phyloP scores from a whole-genome alignment of 2,113 vertebrate genomes.

The Anseranas semipalmata region DNA sequence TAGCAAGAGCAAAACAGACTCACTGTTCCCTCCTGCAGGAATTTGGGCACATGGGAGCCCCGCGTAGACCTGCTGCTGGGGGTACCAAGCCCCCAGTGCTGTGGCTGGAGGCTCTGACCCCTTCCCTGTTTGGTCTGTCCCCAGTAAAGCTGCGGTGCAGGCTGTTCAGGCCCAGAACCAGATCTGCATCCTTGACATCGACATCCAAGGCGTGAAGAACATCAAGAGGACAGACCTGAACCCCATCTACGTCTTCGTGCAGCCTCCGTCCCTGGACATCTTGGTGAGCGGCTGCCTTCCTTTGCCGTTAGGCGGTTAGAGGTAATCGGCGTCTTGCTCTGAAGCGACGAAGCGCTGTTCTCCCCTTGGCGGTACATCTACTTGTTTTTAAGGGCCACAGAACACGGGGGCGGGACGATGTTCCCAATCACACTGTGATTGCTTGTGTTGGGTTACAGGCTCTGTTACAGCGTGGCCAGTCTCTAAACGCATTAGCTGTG shows the following conservation, averaged over 20 bases:
- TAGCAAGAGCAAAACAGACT: not conserved
- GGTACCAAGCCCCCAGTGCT: accelerated
- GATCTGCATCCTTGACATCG: slow-evolving; percentile 94
- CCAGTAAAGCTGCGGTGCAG: slow-evolving; percentile 90
- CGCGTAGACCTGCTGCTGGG: not conserved
- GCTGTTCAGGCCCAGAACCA: slow-evolving; percentile 91
- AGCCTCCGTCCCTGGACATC: slow-evolving; percentile 86
- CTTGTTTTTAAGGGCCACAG: accelerated
- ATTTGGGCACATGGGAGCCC: not conserved
- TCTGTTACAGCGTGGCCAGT: accelerated
- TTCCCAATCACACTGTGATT: accelerated
- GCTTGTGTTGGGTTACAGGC: accelerated
- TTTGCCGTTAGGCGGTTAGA: slow-evolving; percentile 38
- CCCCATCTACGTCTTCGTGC: slow-evolving; percentile 93
- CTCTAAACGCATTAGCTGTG: not conserved
- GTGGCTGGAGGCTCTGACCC: accelerated
- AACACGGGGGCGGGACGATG: not conserved
- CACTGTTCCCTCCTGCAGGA: not conserved
- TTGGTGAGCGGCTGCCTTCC: slow-evolving; percentile 81
- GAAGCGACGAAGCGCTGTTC: not conserved
- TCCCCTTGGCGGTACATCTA: not conserved
- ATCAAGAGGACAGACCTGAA: slow-evolving; percentile 90
- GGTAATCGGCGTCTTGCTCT: slow-evolving; percentile 23
- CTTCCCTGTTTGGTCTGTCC: not conserved
- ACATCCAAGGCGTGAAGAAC: slow-evolving; percentile 95